phyloP scores from a whole-genome alignment of 2,113 vertebrate species.

The Malurus melanocephalus region DNA sequence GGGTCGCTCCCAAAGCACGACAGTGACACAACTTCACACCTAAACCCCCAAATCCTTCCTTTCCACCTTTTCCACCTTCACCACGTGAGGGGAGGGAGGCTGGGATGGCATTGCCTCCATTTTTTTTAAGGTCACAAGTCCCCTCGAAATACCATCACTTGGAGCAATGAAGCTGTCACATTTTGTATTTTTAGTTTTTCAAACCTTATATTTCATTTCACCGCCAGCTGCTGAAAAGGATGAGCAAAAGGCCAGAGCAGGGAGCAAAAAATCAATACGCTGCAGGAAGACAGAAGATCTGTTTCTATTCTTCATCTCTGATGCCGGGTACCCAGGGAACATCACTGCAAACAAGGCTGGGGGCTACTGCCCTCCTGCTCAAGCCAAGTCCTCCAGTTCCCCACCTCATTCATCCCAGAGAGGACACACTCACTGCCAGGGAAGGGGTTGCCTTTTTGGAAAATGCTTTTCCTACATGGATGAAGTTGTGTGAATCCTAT shows the following conservation, averaged over 20 bases:
- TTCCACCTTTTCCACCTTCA: background rate
- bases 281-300: constrained; percentile 59
- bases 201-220: constrained; percentile 68
- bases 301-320: constrained; percentile 50
- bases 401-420: background rate
- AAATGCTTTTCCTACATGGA: background rate
- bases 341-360: background rate
- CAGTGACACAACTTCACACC: background rate
- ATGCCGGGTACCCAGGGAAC: background rate
- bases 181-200: constrained; percentile 72
- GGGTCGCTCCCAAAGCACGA: rapidly evolving
- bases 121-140: constrained; percentile 35
- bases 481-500: background rate
- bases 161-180: constrained; percentile 66
- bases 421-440: background rate
- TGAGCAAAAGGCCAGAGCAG: constrained; percentile 62
- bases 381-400: background rate
- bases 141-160: constrained; percentile 41
- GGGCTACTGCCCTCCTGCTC: background rate
- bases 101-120: background rate
- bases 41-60: background rate
- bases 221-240: constrained; percentile 57
- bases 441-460: background rate
- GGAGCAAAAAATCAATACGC: constrained; percentile 74
- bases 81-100: rapidly evolving